Evolutionary conservation across 2,113 vertebrate species (phyloP).

Genomic region (Saccopteryx bilineata): DNA sequence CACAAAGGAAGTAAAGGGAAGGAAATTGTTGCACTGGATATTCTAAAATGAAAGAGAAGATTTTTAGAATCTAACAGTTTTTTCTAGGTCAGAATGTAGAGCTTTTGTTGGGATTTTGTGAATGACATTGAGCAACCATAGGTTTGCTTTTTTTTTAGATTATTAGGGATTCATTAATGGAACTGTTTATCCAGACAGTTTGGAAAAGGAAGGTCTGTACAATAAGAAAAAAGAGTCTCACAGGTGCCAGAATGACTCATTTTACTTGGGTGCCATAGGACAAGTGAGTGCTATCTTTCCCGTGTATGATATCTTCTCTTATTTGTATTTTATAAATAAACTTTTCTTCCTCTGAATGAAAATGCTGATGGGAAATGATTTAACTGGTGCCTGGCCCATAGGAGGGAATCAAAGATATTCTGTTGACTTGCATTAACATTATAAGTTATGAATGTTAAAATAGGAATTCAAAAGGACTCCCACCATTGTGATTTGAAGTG

Average conservation of each 20-base stretch:
- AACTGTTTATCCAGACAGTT: neutral
- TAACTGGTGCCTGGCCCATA: neutral
- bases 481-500: neutral
- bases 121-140: neutral
- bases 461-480: neutral
- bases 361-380: neutral
- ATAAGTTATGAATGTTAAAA: constrained; percentile 25
- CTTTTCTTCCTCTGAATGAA: neutral
- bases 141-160: constrained; percentile 17
- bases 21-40: neutral
- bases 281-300: neutral
- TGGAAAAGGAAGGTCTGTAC: neutral
- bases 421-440: constrained; percentile 27
- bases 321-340: neutral
- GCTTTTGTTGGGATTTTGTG: constrained; percentile 35
- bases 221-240: neutral
- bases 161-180: neutral
- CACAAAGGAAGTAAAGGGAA: neutral
- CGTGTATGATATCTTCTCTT: neutral
- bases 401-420: neutral
- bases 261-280: neutral
- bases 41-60: neutral
- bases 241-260: neutral
- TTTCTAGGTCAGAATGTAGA: constrained; percentile 36
- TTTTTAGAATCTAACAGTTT: neutral